These are phyloP conservation scores for Vicugna pacos DNA, from an alignment of 2,113 vertebrate species.

Conservation along the genomic window DNA sequence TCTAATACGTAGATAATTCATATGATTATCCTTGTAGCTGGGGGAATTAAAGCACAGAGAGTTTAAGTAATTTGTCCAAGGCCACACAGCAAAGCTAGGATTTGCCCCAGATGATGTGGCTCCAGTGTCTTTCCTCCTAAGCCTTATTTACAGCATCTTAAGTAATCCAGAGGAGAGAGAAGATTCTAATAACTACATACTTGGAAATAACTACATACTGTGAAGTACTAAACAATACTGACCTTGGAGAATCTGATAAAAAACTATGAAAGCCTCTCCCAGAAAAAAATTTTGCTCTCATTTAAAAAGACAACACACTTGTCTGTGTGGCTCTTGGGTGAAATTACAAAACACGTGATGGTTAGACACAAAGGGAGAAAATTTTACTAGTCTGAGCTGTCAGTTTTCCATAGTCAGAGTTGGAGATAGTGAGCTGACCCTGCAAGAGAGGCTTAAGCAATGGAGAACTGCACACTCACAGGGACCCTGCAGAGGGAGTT, in stretches of 20 bases:
- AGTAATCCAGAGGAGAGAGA: not conserved
- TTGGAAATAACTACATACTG: not conserved
- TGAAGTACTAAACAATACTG: not conserved
- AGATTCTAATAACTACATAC: not conserved
- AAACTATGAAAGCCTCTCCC: not conserved
- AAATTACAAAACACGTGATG: not conserved
- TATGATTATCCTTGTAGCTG: not conserved
- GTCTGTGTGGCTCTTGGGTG: not conserved
- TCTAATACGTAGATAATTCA: not conserved
- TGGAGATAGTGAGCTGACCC: not conserved
- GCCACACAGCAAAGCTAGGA: not conserved
- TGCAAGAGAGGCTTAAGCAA: not conserved
- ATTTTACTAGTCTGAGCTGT: not conserved
- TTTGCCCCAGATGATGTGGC: not conserved
- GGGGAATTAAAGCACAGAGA: not conserved
- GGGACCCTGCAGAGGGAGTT: not conserved
- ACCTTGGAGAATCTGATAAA: not conserved
- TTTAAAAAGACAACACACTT: constrained; percentile 9
- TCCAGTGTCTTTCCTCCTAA: not conserved
- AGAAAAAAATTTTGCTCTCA: not conserved
- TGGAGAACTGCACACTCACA: not conserved
- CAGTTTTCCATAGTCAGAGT: not conserved
- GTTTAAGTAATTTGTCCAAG: not conserved
- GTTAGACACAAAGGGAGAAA: not conserved
- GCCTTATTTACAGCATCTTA: not conserved